Conservation (phyloP, 35 echinoderm and acorn worm genomes). For the Ophioderma brevispina region DNA sequence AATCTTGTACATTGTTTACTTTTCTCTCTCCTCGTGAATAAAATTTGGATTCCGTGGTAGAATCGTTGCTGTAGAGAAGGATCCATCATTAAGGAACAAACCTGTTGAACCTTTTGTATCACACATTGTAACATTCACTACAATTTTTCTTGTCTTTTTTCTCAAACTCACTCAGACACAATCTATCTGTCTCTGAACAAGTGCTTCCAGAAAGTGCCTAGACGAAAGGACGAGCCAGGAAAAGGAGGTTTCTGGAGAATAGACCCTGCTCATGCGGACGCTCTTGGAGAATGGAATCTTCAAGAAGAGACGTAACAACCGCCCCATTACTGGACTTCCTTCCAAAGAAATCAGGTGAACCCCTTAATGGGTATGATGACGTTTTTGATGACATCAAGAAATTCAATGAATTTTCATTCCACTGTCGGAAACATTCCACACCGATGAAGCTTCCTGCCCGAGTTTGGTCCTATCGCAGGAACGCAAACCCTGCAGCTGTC, state of each 20-base stretch:
- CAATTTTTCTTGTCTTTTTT: conserved; percentile 43
- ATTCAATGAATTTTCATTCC: not conserved
- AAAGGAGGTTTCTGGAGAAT: conserved; percentile 99
- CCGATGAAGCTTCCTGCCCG: conserved; percentile 52
- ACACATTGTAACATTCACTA: no score
- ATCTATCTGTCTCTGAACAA: conserved; percentile 99
- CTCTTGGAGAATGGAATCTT: conserved; percentile 91
- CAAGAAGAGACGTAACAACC: conserved; percentile 84
- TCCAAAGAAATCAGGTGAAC: conserved; percentile 81
- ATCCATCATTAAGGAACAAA: no score
- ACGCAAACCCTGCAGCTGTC: conserved; percentile 10
- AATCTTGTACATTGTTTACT: no score
- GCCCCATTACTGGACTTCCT: conserved; percentile 34
- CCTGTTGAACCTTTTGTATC: no score
- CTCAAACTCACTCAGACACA: conserved; percentile 97
- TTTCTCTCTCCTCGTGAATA: no score
- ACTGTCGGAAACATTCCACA: conserved; percentile 55
- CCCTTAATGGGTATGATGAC: conserved; percentile 46
- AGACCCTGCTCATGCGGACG: conserved; percentile 93
- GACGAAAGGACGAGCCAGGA: conserved; percentile 95
- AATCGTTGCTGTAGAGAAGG: no score
- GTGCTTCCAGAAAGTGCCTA: conserved; percentile 95
- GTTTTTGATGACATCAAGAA: conserved; percentile 13
- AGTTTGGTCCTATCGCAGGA: conserved; percentile 19
- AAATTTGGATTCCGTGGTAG: no score